phyloP scores from a whole-genome alignment of 1,140 invertebrate species.

The Armadillidium nasatum region DNA sequence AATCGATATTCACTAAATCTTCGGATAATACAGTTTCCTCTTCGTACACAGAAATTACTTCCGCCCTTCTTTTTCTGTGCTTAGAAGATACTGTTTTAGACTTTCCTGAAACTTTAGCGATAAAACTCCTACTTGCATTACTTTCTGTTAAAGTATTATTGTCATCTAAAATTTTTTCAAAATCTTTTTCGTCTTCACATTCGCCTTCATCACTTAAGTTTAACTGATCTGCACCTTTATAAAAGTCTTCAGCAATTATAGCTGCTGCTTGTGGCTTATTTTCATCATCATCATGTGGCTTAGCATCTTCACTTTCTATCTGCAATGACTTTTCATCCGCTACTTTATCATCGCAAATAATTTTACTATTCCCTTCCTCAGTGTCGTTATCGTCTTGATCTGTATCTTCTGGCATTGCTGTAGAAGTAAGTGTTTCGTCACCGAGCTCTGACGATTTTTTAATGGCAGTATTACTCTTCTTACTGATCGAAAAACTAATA shows the following conservation, averaged over 20 bases:
- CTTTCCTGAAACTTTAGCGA: conserved; percentile 26
- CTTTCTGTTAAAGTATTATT: conserved; percentile 16
- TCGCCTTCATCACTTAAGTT: conserved; percentile 31
- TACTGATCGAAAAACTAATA: background rate
- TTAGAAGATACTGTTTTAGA: background rate
- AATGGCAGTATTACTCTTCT: background rate
- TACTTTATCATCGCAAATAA: too few species aligned
- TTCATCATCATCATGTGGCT: too few species aligned
- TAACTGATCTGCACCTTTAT: conserved; percentile 31
- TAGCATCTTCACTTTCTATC: too few species aligned
- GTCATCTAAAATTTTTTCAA: conserved; percentile 18
- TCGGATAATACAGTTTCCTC: conserved; percentile 22
- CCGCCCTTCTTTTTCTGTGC: conserved; percentile 36
- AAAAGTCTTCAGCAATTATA: conserved; percentile 22
- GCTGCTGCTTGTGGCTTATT: background rate
- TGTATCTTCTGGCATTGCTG: conserved; percentile 6
- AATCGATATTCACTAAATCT: background rate
- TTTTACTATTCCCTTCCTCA: too few species aligned
- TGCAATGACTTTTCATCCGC: too few species aligned
- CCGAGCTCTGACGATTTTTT: background rate
- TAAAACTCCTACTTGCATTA: conserved; percentile 25
- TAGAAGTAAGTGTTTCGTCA: background rate
- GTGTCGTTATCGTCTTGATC: too few species aligned
- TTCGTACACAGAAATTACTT: conserved; percentile 21
- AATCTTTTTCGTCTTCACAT: conserved; percentile 20